phyloP scores from a whole-genome alignment of 2,797 vertebrate species.

The Podarcis siculus region DNA sequence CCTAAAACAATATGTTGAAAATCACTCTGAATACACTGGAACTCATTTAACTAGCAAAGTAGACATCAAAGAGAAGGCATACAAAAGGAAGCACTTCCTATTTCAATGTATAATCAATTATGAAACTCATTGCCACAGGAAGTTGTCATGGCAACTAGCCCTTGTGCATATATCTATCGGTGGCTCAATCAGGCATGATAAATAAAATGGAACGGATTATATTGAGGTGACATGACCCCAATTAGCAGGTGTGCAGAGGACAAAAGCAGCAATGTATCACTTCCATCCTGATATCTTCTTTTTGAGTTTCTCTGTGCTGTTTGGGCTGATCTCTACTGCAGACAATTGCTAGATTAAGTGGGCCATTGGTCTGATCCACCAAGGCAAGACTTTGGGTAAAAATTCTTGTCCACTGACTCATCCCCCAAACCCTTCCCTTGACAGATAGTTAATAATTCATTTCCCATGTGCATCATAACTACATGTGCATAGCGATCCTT shows the following conservation, averaged over 20 bases:
- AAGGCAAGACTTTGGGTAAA: neutral
- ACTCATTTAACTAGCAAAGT: neutral
- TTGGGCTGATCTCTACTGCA: too few species aligned
- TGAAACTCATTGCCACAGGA: neutral
- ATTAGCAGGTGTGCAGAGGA: neutral
- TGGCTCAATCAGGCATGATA: neutral
- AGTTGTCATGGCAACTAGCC: neutral
- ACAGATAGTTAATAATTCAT: neutral
- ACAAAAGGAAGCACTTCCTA: neutral
- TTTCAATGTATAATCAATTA: slow-evolving; percentile 1
- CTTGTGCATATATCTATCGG: neutral
- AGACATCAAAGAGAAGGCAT: neutral
- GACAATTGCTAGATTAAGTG: neutral
- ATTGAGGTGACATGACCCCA: neutral
- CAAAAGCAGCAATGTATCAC: neutral
- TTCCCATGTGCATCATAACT: neutral
- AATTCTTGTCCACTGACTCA: neutral
- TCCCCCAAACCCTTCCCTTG: too few species aligned
- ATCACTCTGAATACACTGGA: neutral
- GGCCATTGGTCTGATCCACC: neutral
- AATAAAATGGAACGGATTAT: neutral
- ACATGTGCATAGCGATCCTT: neutral
- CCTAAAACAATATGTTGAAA: neutral
- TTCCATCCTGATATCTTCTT: neutral
- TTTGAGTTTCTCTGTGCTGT: neutral